Evolutionary conservation across 2,888 invertebrate species (phyloP), one percentile per base, ranked within the genome.

Genomic region (Lymantria dispar): DNA sequence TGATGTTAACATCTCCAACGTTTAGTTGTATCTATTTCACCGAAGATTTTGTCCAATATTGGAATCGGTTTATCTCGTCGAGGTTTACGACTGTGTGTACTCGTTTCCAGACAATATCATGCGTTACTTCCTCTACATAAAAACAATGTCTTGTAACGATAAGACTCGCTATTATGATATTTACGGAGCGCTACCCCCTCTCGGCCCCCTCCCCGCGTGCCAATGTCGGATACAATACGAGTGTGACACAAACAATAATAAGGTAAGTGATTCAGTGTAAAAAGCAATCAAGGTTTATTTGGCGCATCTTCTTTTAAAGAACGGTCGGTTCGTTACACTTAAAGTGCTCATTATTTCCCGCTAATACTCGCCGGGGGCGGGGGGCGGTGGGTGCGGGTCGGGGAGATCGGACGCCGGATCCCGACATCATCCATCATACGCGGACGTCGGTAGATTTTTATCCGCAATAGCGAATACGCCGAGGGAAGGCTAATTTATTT

Each of bases 101-200:
- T 58, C 56, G 56, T 52, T 66, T 66, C 58, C 63, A 47, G 62
- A 62, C 66, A 62, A 65, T 68, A 68, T 68, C 66, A 60, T 62
- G 62, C 54, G 66, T 65, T 66, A 66, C 66, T 65, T 66, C 69
- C 69, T 65, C 66, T 65, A 53, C 60, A 66, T 66, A 68, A 68
- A 65, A 68, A 68, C 69, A 68, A 66, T 58, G 66, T 62, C 54
- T 45, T 65, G 45, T 56, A 62, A 68, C 62, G 63, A 68, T 66
- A 65, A 65, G 58, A 41, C 53, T 56, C 42, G 51, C 51, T 60
- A 49, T 65, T 62, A 62, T 58, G 54, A 62, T 68, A 65, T 68
- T 65, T 60, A 56, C 50, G 42, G 50, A 48, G 50, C 46, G 43
- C 8, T n/a, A 39, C 50, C 49, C 46, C 48, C 51, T n/a, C n/a